Evolutionary conservation across 2,113 vertebrate genomes (phyloP), one percentile per base, ranked within the genome.

Genomic region (Petromus typicus): DNA sequence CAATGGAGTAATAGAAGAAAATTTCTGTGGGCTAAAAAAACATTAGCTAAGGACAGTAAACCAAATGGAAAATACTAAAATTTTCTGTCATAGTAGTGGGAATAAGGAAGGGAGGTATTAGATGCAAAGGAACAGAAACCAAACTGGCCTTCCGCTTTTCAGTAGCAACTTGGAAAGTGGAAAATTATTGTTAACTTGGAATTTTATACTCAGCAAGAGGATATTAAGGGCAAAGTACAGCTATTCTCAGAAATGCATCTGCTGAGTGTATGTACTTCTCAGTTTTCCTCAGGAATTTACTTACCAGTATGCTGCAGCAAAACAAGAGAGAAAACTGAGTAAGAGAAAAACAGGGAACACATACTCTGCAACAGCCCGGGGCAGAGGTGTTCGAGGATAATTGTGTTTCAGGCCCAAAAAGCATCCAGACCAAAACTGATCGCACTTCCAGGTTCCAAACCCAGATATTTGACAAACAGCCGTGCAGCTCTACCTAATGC

Each of bases 151-250:
- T n/a, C 4, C 11, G 51, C 37, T 84, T 23, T 64, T 67, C 51
- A 75, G 7, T 43, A 51, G 76, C 13, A 45, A 66, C n/a, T 12
- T 67, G 56, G 57, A 86, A 51, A 71, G n/a, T 43, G 56, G 56
- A 86, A 73, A 82, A 59, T n/a, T 34, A 48, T 95, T 90, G 86
- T 90, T 40, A 93, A 51, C 61, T 34, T 66, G 17, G 71, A 85
- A 89, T 71, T 71, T 56, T 93, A 56, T 71, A 56, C 30, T 64
- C 54, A 61, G 75, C 25, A 45, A 59, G 89, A 45, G 23, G 57
- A 81, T 37, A 67, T 83, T 63, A 83, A 94, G n/a, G 30, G 37
- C 27, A 92, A 17, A 56, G 30, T 40, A 45, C 56, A 82, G 14
- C 32, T 78, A 17, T 78, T 56, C 59, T 75, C 30, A 45, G 76